Base-by-base conservation (phyloP, 1,140 invertebrate genomes). In the Penaeus chinensis region DNA sequence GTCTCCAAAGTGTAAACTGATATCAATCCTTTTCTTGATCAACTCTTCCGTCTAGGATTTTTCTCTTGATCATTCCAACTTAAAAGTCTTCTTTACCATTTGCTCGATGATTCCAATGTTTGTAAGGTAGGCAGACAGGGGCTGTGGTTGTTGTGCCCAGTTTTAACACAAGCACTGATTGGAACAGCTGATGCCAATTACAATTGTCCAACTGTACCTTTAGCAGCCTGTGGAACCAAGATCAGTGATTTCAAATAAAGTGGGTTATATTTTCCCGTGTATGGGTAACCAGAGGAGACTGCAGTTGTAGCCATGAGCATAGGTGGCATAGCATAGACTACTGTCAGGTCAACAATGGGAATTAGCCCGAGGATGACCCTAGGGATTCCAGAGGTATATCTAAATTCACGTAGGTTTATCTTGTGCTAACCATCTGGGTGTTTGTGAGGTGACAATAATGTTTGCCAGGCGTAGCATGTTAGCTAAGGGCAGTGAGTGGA, bases 1-100 rank as follows among this genome's bases (percentile, higher is more conserved):
- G 86, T 87, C 86, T 87, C 86, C 86, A 87, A 87, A 87, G 86
- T 87, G 86, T 87, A 83, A 87, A 87, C 86, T 83, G 86, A 87
- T 87, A 87, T 62, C 79, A 86, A 74, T 87, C 80, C 86, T 87
- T 87, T 87, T 87, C 86, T 83, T 87, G 81, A 86, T 82, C 81
- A 82, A 87, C 86, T 66, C 63, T 82, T 82, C 74, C 71, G 80
- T 82, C 80, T 82, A 61, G 81, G 81, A 74, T 74, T 87, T 87
- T 87, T 87, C 86, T 87, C 86, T 86, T 82, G 86, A 87, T 87
- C 86, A 87, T 87, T 87, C 86, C 86, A 87, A 82, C 86, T 87
- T 76, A 86, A 86, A 86, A 66, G 76, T 86, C 84, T 86, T 86
- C 84, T 86, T 87, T 82, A 87, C 71, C 69, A 74, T 82, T 82